A percentile compares a stretch with the other conserved stretches of the same genome.
Evolutionary conservation across 2,888 invertebrate genomes (phyloP).

Genomic region (Metopia argyrocephala): DNA sequence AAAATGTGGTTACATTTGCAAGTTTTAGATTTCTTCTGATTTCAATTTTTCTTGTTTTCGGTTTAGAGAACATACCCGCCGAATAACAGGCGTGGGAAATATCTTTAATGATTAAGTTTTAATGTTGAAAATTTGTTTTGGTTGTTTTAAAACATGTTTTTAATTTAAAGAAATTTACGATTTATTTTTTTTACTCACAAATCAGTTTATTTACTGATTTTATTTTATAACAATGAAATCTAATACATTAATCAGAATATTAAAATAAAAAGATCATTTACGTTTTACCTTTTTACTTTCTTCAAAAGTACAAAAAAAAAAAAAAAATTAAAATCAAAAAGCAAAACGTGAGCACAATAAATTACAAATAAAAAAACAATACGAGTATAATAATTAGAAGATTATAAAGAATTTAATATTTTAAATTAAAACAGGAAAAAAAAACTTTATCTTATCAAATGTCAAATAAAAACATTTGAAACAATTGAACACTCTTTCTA

Average conservation of each 20-base stretch:
- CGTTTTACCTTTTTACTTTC: not conserved
- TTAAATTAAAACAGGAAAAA: not conserved
- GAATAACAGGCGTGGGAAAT: not conserved
- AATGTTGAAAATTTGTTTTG: not conserved
- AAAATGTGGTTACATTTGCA: too few species aligned
- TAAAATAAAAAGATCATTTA: not conserved
- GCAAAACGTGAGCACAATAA: conserved; percentile 43
- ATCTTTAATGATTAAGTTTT: not conserved
- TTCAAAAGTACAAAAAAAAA: too few species aligned
- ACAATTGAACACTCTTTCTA: not conserved
- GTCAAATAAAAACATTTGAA: conserved; percentile 34
- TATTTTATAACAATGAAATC: too few species aligned
- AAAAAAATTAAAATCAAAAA: too few species aligned
- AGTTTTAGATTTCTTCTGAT: too few species aligned
- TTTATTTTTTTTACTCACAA: not conserved
- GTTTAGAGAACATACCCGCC: too few species aligned
- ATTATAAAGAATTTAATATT: not conserved
- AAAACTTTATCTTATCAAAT: conserved; percentile 47
- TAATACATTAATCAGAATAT: too few species aligned
- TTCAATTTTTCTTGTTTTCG: too few species aligned
- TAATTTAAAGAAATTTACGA: not conserved
- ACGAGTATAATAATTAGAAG: not conserved
- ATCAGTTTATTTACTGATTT: too few species aligned
- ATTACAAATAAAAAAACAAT: not conserved
- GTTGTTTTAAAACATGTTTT: not conserved